These are phyloP conservation scores for Sympetrum striolatum DNA, from an alignment of 2,888 invertebrate species.

Conservation along the genomic window DNA sequence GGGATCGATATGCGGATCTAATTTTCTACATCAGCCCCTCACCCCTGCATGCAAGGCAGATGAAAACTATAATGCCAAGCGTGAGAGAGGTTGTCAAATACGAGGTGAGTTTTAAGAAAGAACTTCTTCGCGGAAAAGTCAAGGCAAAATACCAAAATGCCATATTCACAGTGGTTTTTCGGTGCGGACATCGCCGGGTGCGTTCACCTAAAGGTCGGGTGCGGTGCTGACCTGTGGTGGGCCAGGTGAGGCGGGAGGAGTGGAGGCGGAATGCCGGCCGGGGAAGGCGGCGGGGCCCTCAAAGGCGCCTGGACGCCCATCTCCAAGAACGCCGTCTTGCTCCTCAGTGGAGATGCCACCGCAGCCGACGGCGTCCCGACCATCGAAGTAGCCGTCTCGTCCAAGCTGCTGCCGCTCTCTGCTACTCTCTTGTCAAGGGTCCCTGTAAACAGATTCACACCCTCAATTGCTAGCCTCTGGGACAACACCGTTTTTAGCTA, in stretches of 20 bases:
- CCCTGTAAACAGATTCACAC: background rate
- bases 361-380: slow-evolving; percentile 37
- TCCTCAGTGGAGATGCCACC: slow-evolving; percentile 18
- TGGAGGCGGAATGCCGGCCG: slow-evolving; percentile 61
- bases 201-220: slow-evolving; percentile 36
- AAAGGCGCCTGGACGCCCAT: slow-evolving; percentile 60
- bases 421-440: background rate
- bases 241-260: slow-evolving; percentile 32
- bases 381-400: slow-evolving; percentile 41
- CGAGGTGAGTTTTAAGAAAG: background rate
- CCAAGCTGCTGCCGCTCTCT: slow-evolving; percentile 25
- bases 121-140: background rate
- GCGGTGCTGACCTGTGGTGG: slow-evolving; percentile 40
- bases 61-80: background rate
- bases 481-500: no score
- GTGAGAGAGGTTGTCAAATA: background rate
- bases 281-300: slow-evolving; percentile 68
- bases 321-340: slow-evolving; percentile 35
- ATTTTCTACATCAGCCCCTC: no score
- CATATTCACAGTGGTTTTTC: slow-evolving; percentile 36
- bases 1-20: background rate
- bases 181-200: slow-evolving; percentile 14
- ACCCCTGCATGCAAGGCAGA: background rate
- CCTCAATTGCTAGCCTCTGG: no score
- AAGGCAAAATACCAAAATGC: background rate